Evolutionary conservation across 1,140 invertebrate genomes (phyloP), one percentile per base, ranked within the genome.

Genomic region (Bathynomus jamesi): DNA sequence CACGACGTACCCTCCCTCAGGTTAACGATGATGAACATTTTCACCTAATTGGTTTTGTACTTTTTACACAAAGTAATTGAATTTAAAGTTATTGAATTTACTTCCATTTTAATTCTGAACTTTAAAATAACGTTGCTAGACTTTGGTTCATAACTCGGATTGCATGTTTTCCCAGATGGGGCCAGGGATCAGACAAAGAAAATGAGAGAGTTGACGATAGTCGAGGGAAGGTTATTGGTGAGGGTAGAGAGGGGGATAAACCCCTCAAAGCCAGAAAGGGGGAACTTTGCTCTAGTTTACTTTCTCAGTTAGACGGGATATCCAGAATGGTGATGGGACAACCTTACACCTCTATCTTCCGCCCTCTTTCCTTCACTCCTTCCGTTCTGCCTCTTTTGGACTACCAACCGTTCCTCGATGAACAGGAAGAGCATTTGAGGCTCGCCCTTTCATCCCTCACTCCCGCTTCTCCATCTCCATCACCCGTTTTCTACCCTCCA

Each of bases 401-500:
- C 11, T 53, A 53, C 21, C 40, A 21, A 17, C 40, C 40, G 21
- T 53, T 53, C 21, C 21, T 53, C 13, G 40, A 53, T 3, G 40
- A 53, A 53, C 40, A 53, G 21, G 40, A 53, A 1, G 40, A 53
- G 5, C 40, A 53, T 53, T 53, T 53, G 21, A 53, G 40, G 21
- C 13, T 53, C 13, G 40, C 21, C 21, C 21, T 53, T 11, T 53
- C 21, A 53, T 53, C 40, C 13, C 40, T 53, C 21, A 17, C 40
- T 11, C 13, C 13, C 13, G 11, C 40, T 5, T 53, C 40, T 53
- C 40, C 40, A 11, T 5, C 40, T 21, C 13, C 40, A 8, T 17
- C 32, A 17, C 21, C 5, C 13, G 65, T 70, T 29, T 70, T 32
- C 24, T 60, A 65, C 46, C 31, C 64, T n/a, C 69, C 69, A 13